phyloP scores from a whole-genome alignment of 2,797 vertebrate genomes.

The Chelidonichthys spinosus region DNA sequence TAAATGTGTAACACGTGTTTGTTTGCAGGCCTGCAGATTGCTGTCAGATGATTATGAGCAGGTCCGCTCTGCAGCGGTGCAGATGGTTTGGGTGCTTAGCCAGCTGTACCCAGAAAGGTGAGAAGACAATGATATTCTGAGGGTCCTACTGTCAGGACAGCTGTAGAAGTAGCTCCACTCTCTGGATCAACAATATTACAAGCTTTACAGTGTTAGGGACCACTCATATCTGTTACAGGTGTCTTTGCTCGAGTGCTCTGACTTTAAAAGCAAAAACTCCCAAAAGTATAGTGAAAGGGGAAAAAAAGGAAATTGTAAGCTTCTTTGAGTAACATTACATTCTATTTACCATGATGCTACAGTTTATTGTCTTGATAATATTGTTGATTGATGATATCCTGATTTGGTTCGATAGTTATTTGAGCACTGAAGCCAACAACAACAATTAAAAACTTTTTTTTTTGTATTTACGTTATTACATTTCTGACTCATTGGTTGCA shows the following conservation, averaged over 20 bases:
- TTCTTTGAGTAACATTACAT: not conserved
- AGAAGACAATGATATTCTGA: not conserved
- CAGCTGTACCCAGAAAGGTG: conserved; percentile 97
- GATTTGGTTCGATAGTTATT: not conserved
- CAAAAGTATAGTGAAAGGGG: not conserved
- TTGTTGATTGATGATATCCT: not conserved
- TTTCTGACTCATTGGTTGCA: not conserved
- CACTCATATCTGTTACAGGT: accelerated
- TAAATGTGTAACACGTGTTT: not conserved
- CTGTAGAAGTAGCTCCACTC: not conserved
- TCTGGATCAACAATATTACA: not conserved
- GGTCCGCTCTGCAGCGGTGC: conserved; percentile 95
- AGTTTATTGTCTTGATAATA: not conserved
- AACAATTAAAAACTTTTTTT: too few relatives aligned
- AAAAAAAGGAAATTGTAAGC: not conserved
- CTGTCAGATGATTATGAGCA: conserved; percentile 96
- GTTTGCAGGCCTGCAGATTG: conserved; percentile 92
- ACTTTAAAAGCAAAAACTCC: not conserved
- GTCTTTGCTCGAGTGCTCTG: not conserved
- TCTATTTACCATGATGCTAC: not conserved
- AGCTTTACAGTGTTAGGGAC: not conserved
- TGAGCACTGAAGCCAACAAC: not conserved
- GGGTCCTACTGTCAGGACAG: not conserved
- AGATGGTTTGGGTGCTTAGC: conserved; percentile 97
- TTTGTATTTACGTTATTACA: not conserved